Percentiles rank a stretch among this genome's conserved stretches.
These are phyloP conservation scores for Hemiscyllium ocellatum DNA, from an alignment of 2,113 vertebrate species.

Conservation along the genomic window DNA sequence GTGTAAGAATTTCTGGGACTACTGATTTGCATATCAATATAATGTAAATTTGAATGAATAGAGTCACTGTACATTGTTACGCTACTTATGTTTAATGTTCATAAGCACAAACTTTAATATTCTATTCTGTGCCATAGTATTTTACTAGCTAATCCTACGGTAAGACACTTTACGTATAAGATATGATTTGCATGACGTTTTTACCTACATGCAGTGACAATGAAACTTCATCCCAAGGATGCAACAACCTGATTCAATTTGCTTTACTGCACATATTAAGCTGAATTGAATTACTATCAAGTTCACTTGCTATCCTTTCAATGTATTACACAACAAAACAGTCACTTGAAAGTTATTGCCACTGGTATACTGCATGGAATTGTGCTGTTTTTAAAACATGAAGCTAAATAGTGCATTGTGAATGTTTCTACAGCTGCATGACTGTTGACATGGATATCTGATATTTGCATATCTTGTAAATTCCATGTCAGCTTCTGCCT, in stretches of 20 bases:
- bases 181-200: background rate
- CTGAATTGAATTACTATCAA: background rate
- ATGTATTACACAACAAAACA: background rate
- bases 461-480: constrained; percentile 24
- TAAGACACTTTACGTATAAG: background rate
- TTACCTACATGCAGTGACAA: background rate
- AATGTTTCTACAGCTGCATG: background rate
- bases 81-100: background rate
- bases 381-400: background rate
- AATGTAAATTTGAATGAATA: background rate
- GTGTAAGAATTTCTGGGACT: background rate
- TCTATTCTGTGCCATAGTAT: background rate
- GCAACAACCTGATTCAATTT: background rate
- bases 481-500: background rate
- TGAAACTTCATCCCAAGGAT: background rate
- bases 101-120: background rate
- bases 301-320: background rate
- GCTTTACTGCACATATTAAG: background rate
- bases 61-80: background rate
- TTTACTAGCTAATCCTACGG: background rate
- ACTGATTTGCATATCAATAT: background rate
- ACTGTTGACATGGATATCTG: background rate
- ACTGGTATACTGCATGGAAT: background rate
- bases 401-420: background rate
- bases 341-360: background rate